These are phyloP conservation scores for Parasteatoda tepidariorum DNA, from an alignment of 1,140 invertebrate genomes.

Conservation along the genomic window DNA sequence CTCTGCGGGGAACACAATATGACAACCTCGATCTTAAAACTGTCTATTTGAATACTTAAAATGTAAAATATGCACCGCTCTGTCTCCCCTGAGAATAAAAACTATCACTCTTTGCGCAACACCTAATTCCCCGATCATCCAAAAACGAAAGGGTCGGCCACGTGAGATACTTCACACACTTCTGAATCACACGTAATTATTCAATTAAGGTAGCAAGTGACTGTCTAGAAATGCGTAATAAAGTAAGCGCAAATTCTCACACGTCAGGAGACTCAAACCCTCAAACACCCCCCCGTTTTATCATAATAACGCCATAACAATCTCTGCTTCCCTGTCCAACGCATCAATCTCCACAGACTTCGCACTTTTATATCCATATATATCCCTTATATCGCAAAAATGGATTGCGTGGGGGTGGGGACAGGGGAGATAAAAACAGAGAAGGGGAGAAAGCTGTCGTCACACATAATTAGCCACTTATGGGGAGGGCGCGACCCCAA, in stretches of 20 bases:
- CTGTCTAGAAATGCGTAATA: neutral
- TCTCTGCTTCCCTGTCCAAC: neutral
- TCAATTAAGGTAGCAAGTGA: slow-evolving; percentile 38
- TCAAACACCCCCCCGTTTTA: slow-evolving; percentile 27
- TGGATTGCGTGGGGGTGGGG: neutral
- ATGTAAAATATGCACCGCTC: too few relatives aligned
- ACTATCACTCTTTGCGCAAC: too few relatives aligned
- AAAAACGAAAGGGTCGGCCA: too few relatives aligned
- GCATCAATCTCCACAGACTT: slow-evolving; percentile 11
- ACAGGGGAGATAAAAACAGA: neutral
- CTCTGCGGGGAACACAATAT: too few relatives aligned
- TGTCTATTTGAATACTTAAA: too few relatives aligned
- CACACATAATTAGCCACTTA: slow-evolving; percentile 60
- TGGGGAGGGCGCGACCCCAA: slow-evolving; percentile 58
- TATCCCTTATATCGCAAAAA: slow-evolving; percentile 9
- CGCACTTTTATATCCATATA: slow-evolving; percentile 3
- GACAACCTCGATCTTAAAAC: too few relatives aligned
- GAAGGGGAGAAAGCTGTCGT: slow-evolving; percentile 30
- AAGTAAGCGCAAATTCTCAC: neutral
- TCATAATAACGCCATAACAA: slow-evolving; percentile 55
- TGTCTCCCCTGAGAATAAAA: too few relatives aligned
- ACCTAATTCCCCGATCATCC: too few relatives aligned
- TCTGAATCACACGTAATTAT: slow-evolving; percentile 30
- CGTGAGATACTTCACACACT: neutral
- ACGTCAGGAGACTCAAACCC: neutral